Percentiles rank a stretch among this genome's conserved stretches.
These are phyloP conservation scores for Synanthedon myopaeformis DNA, from an alignment of 2,888 invertebrate genomes.

Conservation along the genomic window DNA sequence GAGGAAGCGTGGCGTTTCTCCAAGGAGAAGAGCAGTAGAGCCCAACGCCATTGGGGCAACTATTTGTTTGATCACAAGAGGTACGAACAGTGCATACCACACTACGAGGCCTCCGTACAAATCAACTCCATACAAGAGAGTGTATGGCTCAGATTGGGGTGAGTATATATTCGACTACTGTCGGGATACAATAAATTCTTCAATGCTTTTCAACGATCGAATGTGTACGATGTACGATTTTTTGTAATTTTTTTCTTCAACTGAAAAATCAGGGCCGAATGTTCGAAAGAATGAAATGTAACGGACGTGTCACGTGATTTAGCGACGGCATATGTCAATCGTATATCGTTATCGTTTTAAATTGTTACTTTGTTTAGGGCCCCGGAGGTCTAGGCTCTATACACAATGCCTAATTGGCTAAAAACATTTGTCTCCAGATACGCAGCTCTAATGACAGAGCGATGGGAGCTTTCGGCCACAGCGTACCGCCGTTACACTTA, in stretches of 20 bases:
- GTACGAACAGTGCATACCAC: constrained; percentile 82
- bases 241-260: no score
- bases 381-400: not conserved
- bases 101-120: constrained; percentile 84
- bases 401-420: not conserved
- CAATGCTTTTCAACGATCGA: no score
- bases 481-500: constrained; percentile 89
- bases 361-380: no score
- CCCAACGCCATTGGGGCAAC: constrained; percentile 90
- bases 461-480: constrained; percentile 85
- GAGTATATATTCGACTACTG: no score
- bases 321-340: no score
- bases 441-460: constrained; percentile 81
- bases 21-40: constrained; percentile 81
- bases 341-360: no score
- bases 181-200: no score
- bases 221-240: no score
- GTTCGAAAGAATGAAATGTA: no score
- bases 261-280: no score
- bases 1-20: constrained; percentile 94
- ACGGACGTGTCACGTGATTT: no score
- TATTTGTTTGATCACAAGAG: constrained; percentile 80
- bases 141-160: constrained; percentile 88
- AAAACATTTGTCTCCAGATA: constrained; percentile 47
- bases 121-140: constrained; percentile 89